Conservation (phyloP, 2,113 vertebrate species). For the Coreoperca whiteheadi region DNA sequence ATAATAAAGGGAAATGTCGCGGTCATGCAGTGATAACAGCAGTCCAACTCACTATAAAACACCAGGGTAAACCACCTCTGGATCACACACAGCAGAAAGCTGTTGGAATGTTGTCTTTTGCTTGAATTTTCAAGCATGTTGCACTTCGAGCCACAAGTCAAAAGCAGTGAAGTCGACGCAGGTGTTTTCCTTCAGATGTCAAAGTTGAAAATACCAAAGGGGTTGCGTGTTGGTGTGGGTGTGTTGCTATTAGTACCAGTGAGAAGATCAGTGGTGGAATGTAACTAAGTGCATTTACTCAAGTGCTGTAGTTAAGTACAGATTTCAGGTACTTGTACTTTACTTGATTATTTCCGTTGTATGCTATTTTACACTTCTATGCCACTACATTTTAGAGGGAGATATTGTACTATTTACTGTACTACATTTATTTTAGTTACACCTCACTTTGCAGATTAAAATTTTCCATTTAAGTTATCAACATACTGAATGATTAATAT, state of each 20-base stretch:
- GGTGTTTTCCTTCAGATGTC: not conserved
- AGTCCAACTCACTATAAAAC: slow-evolving; percentile 12
- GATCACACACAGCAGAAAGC: not conserved
- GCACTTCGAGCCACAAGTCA: not conserved
- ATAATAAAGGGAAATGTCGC: not conserved
- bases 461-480: not conserved
- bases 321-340: not conserved
- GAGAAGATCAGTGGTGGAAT: not conserved
- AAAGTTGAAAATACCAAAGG: not conserved
- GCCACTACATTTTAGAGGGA: not conserved
- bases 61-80: slow-evolving; percentile 17
- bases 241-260: not conserved
- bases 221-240: not conserved
- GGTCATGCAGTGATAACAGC: not conserved
- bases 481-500: not conserved
- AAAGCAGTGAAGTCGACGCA: not conserved
- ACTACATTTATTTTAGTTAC: not conserved
- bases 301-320: not conserved
- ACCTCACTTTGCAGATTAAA: not conserved
- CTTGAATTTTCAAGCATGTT: slow-evolving; percentile 11
- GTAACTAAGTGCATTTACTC: not conserved
- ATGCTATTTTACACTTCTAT: not conserved
- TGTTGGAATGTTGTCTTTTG: not conserved
- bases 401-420: not conserved
- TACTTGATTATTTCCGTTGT: not conserved